Evolutionary conservation across 2,113 vertebrate species (phyloP).

Genomic region (Apteryx owenii): DNA sequence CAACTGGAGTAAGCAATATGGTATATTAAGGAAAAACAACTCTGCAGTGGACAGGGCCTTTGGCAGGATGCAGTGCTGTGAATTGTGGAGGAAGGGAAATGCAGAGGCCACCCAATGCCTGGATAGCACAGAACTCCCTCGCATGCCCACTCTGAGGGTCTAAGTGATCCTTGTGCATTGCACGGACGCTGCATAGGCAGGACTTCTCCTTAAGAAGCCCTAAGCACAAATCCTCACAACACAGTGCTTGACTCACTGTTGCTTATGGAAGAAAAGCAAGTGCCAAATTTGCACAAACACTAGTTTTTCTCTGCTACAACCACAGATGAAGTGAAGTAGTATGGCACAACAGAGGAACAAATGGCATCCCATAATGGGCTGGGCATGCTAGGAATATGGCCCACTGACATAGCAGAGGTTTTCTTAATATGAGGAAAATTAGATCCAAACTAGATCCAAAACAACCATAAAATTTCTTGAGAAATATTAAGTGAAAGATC

Average conservation of each 20-base stretch:
- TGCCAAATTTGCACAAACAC: conserved; percentile 2
- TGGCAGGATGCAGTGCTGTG: conserved; percentile 30
- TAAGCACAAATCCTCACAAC: not conserved
- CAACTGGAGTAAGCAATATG: conserved; percentile 49
- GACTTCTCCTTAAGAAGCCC: conserved; percentile 36
- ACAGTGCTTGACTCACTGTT: conserved; percentile 35
- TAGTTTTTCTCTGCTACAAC: not conserved
- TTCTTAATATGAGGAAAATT: conserved; percentile 41
- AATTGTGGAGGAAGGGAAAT: conserved; percentile 30
- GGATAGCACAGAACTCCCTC: conserved; percentile 48
- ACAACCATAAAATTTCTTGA: conserved; percentile 19
- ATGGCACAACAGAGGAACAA: not conserved
- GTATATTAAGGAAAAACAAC: not conserved
- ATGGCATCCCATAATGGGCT: not conserved
- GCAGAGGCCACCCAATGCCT: not conserved
- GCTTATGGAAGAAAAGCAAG: conserved; percentile 61
- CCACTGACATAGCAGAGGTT: conserved; percentile 39
- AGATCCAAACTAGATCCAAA: conserved; percentile 30
- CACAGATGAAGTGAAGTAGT: conserved; percentile 9
- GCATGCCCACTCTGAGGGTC: not conserved
- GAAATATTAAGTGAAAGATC: conserved; percentile 53
- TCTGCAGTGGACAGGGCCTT: conserved; percentile 16
- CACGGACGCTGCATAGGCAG: conserved; percentile 33
- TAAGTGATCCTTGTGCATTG: conserved; percentile 32
- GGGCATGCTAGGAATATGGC: conserved; percentile 33